These are phyloP conservation scores for Megalops cyprinoides DNA, from an alignment of 2,797 vertebrate genomes.

Conservation along the genomic window DNA sequence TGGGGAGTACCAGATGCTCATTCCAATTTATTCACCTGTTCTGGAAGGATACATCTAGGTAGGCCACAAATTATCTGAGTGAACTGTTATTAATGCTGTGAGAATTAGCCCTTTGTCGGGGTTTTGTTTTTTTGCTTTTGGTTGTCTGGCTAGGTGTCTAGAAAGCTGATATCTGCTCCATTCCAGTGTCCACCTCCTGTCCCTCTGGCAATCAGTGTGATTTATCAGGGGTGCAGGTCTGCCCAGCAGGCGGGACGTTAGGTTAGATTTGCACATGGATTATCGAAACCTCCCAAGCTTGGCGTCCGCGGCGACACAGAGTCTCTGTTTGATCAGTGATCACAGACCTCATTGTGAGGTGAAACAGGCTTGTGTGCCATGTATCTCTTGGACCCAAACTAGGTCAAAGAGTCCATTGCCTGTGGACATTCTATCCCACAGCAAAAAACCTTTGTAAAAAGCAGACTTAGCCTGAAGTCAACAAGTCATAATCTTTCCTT, in stretches of 20 bases:
- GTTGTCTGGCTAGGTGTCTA: constrained; percentile 8
- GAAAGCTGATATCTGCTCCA: constrained; percentile 4
- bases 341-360: not conserved
- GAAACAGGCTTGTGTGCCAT: not conserved
- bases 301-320: constrained; percentile 6
- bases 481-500: not conserved
- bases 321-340: constrained; percentile 31
- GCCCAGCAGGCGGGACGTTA: constrained; percentile 28
- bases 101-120: not conserved
- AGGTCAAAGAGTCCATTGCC: not conserved
- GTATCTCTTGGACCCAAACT: constrained; percentile 2
- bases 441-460: not conserved
- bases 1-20: not conserved
- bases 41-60: constrained; percentile 35
- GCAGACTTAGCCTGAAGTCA: not conserved
- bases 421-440: not conserved
- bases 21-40: constrained; percentile 2
- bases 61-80: not conserved
- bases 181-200: constrained; percentile 22
- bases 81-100: not conserved
- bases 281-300: constrained; percentile 30
- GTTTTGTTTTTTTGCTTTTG: constrained; percentile 19
- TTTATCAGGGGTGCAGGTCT: constrained; percentile 28
- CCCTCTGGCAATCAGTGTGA: constrained; percentile 28
- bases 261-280: constrained; percentile 43